Base-by-base conservation (phyloP, 2,113 vertebrate species). In the Dasyprocta punctata region DNA sequence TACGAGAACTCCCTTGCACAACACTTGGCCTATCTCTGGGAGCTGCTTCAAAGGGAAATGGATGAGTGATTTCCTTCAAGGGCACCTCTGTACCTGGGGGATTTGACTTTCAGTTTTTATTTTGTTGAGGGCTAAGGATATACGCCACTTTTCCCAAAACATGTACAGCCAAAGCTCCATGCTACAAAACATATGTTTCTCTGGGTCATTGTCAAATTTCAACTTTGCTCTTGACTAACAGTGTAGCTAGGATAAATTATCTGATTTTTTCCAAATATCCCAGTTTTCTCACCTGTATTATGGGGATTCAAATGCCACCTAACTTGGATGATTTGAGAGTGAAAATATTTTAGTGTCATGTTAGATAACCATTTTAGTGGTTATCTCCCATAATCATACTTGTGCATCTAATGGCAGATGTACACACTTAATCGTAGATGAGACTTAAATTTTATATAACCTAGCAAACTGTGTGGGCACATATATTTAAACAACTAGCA, bases 41-140 rank as follows among this genome's bases (percentile, higher is more conserved):
- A 95, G 63, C 5, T 20, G 5, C 38, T 60, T 67, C 94, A 89
- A 73, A 89, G 86, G n/a, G 81, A 92, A 97, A 95, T 24, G 58
- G 54, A 81, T 69, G 90, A 75, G 30, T 60, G 75, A 75, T 85
- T 95, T 96, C 67, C 78, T 95, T 97, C 95, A 95, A 96, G 93
- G 87, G 90, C 85, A 97, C 90, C 89, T 90, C 11, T 0, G 16
- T 73, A 77, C 71, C 71, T 47, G 71, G 77, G 77, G 88, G 89
- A 80, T 93, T 86, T 58, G 19, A 86, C 54, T 82, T 96, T 77
- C 86, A 78, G 28, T 54, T 86, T 96, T 87, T 89, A 89, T 96
- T 97, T 97, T 56, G 47, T 75, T 44, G 73, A 95, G 28, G 77
- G n/a, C 71, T 73, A 78, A 92, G 81, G 33, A 67, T 69, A 41